phyloP scores from a whole-genome alignment of 1,140 invertebrate species.

The Amyelois transitella region DNA sequence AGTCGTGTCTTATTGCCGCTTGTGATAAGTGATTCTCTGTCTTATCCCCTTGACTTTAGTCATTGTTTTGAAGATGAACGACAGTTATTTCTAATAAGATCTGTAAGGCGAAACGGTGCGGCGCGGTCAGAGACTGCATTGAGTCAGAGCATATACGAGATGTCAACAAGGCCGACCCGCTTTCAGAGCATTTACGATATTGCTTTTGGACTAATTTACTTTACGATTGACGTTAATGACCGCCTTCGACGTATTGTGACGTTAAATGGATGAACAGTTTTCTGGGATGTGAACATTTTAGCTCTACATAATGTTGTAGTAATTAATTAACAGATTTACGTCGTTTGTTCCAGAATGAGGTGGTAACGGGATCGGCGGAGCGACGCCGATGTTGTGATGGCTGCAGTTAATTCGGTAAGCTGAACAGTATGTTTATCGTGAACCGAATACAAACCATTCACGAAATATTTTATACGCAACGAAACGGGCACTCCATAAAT shows the following conservation, averaged over 20 bases:
- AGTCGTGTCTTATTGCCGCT: slow-evolving; percentile 40
- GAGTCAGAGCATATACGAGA: slow-evolving; percentile 50
- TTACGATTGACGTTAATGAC: slow-evolving; percentile 42
- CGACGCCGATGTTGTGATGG: slow-evolving; percentile 40
- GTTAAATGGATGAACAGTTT: slow-evolving; percentile 17
- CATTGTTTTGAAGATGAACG: slow-evolving; percentile 16
- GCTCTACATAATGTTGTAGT: slow-evolving; percentile 1
- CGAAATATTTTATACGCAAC: slow-evolving; percentile 9
- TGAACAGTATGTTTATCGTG: slow-evolving; percentile 2
- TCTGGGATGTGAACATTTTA: slow-evolving; percentile 12
- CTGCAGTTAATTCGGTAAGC: slow-evolving; percentile 65
- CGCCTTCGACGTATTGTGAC: slow-evolving; percentile 11
- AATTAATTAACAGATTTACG: slow-evolving; percentile 21
- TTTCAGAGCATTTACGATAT: slow-evolving; percentile 51
- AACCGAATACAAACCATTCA: slow-evolving; percentile 4
- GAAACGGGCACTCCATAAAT: slow-evolving; percentile 11
- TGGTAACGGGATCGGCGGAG: slow-evolving; percentile 26
- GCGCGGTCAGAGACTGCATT: slow-evolving; percentile 47
- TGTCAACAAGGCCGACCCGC: slow-evolving; percentile 58
- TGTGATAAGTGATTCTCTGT: slow-evolving; percentile 25
- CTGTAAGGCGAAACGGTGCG: slow-evolving; percentile 24
- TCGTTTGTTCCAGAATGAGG: slow-evolving; percentile 57
- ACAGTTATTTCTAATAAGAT: slow-evolving; percentile 28
- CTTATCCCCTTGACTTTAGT: slow-evolving; percentile 33
- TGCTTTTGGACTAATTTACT: slow-evolving; percentile 59